Conservation (phyloP, 2,797 vertebrate genomes). For the Centroberyx gerrardi region DNA sequence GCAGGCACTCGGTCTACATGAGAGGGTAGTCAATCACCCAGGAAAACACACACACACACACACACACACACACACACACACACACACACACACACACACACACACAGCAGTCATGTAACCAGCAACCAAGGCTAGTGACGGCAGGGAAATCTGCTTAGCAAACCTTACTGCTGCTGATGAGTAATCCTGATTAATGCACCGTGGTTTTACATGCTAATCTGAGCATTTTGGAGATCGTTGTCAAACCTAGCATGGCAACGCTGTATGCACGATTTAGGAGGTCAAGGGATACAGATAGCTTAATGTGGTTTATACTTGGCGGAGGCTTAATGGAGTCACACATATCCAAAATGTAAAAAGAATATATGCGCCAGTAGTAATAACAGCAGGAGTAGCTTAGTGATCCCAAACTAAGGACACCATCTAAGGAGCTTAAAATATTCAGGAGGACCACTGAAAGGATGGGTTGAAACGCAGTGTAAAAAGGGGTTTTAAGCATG, state of each 20-base stretch:
- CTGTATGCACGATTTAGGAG: conserved; percentile 14
- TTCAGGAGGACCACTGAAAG: neutral
- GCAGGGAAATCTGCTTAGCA: conserved; percentile 67
- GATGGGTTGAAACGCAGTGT: neutral
- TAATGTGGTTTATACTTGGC: conserved; percentile 11
- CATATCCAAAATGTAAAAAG: no score
- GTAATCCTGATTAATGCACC: conserved; percentile 71
- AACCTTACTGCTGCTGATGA: conserved; percentile 63
- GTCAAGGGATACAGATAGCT: conserved; percentile 25
- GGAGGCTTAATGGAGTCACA: neutral
- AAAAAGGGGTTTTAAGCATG: no score
- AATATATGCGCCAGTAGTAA: no score
- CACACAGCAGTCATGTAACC: conserved; percentile 51
- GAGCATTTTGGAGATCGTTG: conserved; percentile 54
- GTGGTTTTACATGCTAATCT: conserved; percentile 61
- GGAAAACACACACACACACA: conserved; percentile 12
- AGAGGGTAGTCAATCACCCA: conserved; percentile 65
- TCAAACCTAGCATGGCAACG: conserved; percentile 40
- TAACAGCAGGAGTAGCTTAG: no score
- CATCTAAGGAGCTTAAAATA: neutral
- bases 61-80: conserved; percentile 20
- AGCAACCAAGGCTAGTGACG: conserved; percentile 44
- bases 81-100: conserved; percentile 7
- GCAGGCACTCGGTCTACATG: conserved; percentile 65
- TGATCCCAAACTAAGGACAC: no score